Evolutionary conservation across 2,888 invertebrate genomes (phyloP).

Genomic region (Leptura quadrifasciata): DNA sequence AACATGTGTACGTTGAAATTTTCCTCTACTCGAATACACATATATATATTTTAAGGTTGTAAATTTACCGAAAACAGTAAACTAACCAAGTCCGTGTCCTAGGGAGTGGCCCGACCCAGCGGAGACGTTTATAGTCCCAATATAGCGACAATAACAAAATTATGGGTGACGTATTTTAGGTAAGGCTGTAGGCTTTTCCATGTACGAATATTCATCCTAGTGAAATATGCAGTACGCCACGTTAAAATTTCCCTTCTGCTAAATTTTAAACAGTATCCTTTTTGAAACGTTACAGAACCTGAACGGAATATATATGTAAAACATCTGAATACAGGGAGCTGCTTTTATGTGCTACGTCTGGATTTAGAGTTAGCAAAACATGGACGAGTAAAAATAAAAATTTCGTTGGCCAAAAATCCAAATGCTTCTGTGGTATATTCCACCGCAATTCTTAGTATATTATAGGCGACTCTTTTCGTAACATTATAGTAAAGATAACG

Average conservation of each 20-base stretch:
- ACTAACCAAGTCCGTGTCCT: background rate
- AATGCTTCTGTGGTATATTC: too few relatives aligned
- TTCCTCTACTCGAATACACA: background rate
- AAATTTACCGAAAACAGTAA: background rate
- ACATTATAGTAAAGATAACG: too few relatives aligned
- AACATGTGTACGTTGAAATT: too few relatives aligned
- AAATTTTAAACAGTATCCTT: background rate
- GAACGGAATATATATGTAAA: background rate
- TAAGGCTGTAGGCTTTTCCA: background rate
- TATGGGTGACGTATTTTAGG: background rate
- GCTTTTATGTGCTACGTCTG: too few relatives aligned
- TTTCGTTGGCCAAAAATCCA: too few relatives aligned
- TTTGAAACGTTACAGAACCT: background rate
- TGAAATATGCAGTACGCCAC: background rate
- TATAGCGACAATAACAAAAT: slow-evolving; percentile 7
- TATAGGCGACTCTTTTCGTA: too few relatives aligned
- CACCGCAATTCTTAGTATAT: too few relatives aligned
- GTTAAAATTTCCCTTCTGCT: background rate
- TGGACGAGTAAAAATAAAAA: too few relatives aligned
- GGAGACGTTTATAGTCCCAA: background rate
- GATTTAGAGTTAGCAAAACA: too few relatives aligned
- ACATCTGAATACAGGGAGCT: background rate
- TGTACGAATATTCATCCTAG: background rate
- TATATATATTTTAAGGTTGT: background rate
- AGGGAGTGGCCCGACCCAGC: background rate